These are phyloP conservation scores for Tyrophagus putrescentiae DNA, from an alignment of 1,140 invertebrate species.

Conservation along the genomic window DNA sequence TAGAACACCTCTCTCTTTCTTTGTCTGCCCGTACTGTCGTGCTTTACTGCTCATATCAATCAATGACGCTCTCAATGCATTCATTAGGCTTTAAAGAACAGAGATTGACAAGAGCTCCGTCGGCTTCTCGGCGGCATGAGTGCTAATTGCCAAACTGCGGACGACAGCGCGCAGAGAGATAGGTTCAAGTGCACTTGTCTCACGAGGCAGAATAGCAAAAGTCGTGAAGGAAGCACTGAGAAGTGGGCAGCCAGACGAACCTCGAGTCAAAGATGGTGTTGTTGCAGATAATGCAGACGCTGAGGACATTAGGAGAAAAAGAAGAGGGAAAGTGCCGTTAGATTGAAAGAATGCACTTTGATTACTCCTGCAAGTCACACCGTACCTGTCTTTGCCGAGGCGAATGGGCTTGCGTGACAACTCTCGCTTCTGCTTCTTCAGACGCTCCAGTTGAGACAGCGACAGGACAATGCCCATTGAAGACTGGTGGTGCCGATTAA, in stretches of 20 bases:
- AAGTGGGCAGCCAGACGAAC: slow-evolving; percentile 13
- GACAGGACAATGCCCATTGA: background rate
- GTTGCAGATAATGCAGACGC: slow-evolving; percentile 12
- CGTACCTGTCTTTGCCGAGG: slow-evolving; percentile 10
- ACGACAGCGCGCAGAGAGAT: no score
- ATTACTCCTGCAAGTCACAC: background rate
- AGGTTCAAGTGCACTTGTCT: no score
- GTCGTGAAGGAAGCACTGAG: background rate
- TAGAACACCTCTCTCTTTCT: no score
- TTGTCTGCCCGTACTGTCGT: no score
- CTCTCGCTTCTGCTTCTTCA: background rate
- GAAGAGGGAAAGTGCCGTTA: background rate
- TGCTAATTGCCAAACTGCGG: no score
- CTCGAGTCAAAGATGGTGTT: background rate
- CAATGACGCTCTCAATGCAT: no score
- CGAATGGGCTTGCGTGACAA: background rate
- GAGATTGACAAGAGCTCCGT: no score
- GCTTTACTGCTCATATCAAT: no score
- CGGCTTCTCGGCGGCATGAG: no score
- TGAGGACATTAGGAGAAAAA: background rate
- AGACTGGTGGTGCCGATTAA: background rate
- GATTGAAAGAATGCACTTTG: no score
- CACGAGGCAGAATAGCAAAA: slow-evolving; percentile 13
- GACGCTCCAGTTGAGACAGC: background rate
- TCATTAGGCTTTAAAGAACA: no score